A percentile compares a stretch with the other conserved stretches of the same genome.
These are phyloP conservation scores for Anoplius nigerrimus DNA, from an alignment of 2,888 invertebrate genomes.

Conservation along the genomic window DNA sequence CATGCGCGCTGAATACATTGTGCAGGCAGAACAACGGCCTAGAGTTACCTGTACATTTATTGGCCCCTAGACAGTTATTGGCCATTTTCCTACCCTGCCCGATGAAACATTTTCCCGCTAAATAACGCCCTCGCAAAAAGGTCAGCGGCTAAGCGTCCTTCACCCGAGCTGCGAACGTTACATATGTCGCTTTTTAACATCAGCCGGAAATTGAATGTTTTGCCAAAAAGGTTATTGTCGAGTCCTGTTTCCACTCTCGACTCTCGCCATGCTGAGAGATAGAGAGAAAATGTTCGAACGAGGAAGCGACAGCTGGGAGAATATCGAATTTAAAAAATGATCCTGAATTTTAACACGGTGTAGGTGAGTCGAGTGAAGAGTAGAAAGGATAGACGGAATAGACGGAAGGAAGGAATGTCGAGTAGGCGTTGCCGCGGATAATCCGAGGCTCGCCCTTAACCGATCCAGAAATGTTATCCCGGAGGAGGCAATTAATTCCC, in stretches of 20 bases:
- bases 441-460: slow-evolving; percentile 15
- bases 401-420: slow-evolving; percentile 18
- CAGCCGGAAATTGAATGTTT: slow-evolving; percentile 24
- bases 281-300: too few relatives aligned
- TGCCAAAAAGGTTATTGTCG: slow-evolving; percentile 7
- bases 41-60: slow-evolving; percentile 29
- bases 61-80: slow-evolving; percentile 27
- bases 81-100: slow-evolving; percentile 15
- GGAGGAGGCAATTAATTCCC: slow-evolving; percentile 45
- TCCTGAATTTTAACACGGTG: too few relatives aligned
- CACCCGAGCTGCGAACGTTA: slow-evolving; percentile 5
- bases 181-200: neutral
- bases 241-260: too few relatives aligned
- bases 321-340: too few relatives aligned
- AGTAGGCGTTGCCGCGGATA: slow-evolving; percentile 22
- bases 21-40: slow-evolving; percentile 13
- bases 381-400: too few relatives aligned
- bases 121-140: slow-evolving; percentile 42
- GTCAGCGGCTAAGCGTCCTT: slow-evolving; percentile 21
- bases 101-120: slow-evolving; percentile 36
- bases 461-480: slow-evolving; percentile 31
- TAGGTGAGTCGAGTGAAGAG: slow-evolving; percentile 23
- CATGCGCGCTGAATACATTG: slow-evolving; percentile 22
- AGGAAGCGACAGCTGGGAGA: too few relatives aligned
- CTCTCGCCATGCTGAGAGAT: too few relatives aligned